Conservation (phyloP, 2,113 vertebrate genomes). For the Corythoichthys intestinalis region DNA sequence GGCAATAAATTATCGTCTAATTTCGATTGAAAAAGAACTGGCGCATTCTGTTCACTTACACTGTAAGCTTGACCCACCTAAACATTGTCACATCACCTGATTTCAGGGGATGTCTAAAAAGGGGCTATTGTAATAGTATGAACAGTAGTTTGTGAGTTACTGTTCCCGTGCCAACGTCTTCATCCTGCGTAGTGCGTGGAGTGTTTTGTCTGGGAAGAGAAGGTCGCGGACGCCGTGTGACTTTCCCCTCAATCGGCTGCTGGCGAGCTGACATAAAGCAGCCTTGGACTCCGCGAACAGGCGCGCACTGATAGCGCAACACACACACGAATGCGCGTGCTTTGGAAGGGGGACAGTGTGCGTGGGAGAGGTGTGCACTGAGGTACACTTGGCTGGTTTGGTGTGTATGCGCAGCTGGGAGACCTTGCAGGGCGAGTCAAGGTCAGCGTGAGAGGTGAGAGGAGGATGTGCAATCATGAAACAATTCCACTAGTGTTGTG, state of each 20-base stretch:
- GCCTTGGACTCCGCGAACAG: constrained; percentile 54
- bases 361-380: constrained; percentile 26
- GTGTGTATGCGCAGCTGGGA: constrained; percentile 44
- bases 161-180: constrained; percentile 67
- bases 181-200: constrained; percentile 62
- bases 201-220: constrained; percentile 88
- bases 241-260: constrained; percentile 80
- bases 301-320: constrained; percentile 75
- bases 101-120: too few species aligned
- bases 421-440: constrained; percentile 50
- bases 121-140: constrained; percentile 20
- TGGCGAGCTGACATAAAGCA: constrained; percentile 66
- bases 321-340: not conserved
- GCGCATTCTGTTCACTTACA: too few species aligned
- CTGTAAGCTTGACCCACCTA: too few species aligned
- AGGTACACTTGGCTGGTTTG: constrained; percentile 8
- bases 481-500: constrained; percentile 20
- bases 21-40: too few species aligned
- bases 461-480: constrained; percentile 23
- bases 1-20: too few species aligned
- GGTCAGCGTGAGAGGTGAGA: constrained; percentile 34
- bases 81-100: too few species aligned
- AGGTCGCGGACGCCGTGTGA: constrained; percentile 80
- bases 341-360: constrained; percentile 37
- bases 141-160: constrained; percentile 60